Percentiles rank a stretch among this genome's conserved stretches.
These are phyloP conservation scores for Neotoxoptera formosana DNA, from an alignment of 1,140 invertebrate species.

Conservation along the genomic window DNA sequence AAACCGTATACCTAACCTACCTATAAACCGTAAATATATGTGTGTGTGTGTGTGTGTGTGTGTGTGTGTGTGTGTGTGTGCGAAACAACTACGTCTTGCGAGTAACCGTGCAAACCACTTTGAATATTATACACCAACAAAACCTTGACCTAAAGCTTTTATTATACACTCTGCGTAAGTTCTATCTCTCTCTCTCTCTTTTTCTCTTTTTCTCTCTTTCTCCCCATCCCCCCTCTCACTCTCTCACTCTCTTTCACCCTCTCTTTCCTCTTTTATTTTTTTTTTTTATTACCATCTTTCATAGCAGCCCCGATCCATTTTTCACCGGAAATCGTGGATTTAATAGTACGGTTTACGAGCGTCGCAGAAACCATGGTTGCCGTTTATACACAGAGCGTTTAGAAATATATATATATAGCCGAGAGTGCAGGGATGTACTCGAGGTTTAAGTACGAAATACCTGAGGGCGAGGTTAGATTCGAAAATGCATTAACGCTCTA, in stretches of 20 bases:
- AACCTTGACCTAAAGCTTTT: slow-evolving; percentile 48
- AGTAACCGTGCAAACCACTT: slow-evolving; percentile 8
- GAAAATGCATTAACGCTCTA: slow-evolving; percentile 19
- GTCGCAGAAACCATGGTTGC: background rate
- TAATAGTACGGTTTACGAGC: slow-evolving; percentile 50
- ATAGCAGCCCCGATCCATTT: slow-evolving; percentile 42
- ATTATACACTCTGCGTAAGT: slow-evolving; percentile 30
- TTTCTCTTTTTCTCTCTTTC: slow-evolving; percentile 40
- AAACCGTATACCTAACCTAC: background rate
- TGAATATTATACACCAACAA: slow-evolving; percentile 45
- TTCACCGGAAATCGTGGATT: slow-evolving; percentile 38
- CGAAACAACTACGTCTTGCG: background rate
- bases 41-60: background rate
- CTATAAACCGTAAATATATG: background rate
- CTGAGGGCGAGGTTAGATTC: background rate
- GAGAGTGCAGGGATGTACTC: slow-evolving; percentile 11
- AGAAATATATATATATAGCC: too few species aligned
- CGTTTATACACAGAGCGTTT: slow-evolving; percentile 16
- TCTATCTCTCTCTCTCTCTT: slow-evolving; percentile 38
- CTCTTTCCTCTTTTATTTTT: background rate
- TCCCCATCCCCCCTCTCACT: background rate
- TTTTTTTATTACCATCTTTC: slow-evolving; percentile 32
- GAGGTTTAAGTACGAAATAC: background rate
- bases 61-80: background rate
- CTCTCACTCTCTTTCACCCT: slow-evolving; percentile 7